These are phyloP conservation scores for Galeopsomyia nigrocyanea DNA, from an alignment of 2,888 invertebrate species.

Conservation along the genomic window DNA sequence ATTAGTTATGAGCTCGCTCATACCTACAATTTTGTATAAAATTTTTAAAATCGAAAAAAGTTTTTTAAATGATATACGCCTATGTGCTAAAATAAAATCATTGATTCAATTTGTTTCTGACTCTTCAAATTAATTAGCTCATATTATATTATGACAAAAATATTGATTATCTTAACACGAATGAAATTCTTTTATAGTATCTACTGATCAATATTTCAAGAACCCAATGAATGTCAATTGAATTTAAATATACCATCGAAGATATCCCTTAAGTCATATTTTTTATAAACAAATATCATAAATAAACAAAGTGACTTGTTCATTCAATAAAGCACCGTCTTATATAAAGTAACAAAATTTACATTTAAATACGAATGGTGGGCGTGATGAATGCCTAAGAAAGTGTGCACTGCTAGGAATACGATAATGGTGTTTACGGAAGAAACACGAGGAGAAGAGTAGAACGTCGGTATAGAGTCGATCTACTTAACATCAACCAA, in stretches of 20 bases:
- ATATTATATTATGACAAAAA: too few species aligned
- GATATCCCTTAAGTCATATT: neutral
- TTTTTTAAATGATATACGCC: too few species aligned
- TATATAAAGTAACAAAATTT: conserved; percentile 13
- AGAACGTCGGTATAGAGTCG: conserved; percentile 11
- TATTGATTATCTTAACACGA: too few species aligned
- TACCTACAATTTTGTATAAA: too few species aligned
- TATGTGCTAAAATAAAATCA: too few species aligned
- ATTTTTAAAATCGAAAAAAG: too few species aligned
- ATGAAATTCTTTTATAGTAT: too few species aligned
- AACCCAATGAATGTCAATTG: too few species aligned
- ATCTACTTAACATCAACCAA: conserved; percentile 56
- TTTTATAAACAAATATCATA: neutral
- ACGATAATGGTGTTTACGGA: conserved; percentile 24
- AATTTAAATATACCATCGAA: neutral
- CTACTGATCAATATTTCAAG: too few species aligned
- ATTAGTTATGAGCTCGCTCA: too few species aligned
- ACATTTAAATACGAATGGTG: conserved; percentile 34
- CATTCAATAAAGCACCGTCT: conserved; percentile 2
- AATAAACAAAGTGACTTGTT: conserved; percentile 8
- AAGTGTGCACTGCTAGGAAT: conserved; percentile 30
- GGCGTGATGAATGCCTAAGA: conserved; percentile 30
- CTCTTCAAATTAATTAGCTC: too few species aligned
- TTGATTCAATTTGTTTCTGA: too few species aligned
- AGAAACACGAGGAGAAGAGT: conserved; percentile 28